These are phyloP conservation scores for Drosophila asahinai DNA, from an alignment of 1,140 invertebrate genomes.

Conservation along the genomic window DNA sequence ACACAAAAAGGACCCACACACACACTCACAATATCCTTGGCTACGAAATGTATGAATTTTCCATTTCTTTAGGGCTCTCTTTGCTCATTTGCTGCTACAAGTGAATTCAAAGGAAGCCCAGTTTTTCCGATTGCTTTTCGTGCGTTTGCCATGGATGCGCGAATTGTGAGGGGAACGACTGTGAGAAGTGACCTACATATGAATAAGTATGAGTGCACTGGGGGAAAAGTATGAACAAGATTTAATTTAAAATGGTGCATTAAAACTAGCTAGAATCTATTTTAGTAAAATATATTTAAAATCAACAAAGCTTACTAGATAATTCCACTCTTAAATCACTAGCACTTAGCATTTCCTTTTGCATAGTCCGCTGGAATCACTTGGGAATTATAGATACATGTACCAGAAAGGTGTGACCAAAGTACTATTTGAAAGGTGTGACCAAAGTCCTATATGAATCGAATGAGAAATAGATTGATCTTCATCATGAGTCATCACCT, in stretches of 20 bases:
- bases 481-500: too few relatives aligned
- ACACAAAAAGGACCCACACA: conserved; percentile 56
- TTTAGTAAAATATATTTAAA: background rate
- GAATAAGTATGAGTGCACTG: conserved; percentile 18
- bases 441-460: background rate
- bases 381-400: background rate
- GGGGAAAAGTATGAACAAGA: background rate
- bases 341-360: too few relatives aligned
- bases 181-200: conserved; percentile 44
- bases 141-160: conserved; percentile 47
- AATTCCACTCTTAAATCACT: too few relatives aligned
- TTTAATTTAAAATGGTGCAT: background rate
- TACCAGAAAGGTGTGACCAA: background rate
- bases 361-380: background rate
- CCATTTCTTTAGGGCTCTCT: conserved; percentile 59
- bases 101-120: conserved; percentile 66
- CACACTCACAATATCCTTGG: conserved; percentile 59
- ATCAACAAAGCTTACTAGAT: background rate
- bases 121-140: conserved; percentile 44
- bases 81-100: conserved; percentile 62
- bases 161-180: conserved; percentile 12
- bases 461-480: background rate
- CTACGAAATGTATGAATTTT: conserved; percentile 72
- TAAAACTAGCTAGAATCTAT: background rate
- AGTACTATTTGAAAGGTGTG: background rate